phyloP scores from a whole-genome alignment of 1,140 invertebrate species.

The Leguminivora glycinivorella region DNA sequence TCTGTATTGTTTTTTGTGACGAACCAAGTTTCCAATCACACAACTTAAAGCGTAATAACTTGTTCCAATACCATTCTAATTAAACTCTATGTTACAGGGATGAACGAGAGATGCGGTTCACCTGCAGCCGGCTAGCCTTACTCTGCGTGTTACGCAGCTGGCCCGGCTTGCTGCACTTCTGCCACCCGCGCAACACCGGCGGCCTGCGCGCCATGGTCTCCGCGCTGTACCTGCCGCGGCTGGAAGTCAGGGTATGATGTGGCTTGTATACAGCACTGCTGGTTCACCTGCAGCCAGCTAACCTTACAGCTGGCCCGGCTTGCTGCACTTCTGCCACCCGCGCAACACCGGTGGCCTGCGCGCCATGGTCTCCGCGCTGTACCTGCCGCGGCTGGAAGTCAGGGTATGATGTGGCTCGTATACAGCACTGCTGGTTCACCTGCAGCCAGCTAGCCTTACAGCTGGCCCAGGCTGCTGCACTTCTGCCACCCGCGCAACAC shows the following conservation, averaged over 20 bases:
- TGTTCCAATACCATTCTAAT: not conserved
- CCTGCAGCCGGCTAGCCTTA: slow-evolving; percentile 90
- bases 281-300: slow-evolving; percentile 90
- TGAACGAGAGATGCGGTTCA: slow-evolving; percentile 89
- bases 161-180: slow-evolving; percentile 93
- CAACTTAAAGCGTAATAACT: too few species aligned
- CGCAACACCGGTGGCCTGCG: slow-evolving; percentile 85
- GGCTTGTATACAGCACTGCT: too few species aligned
- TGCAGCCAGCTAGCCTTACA: slow-evolving; percentile 91
- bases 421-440: too few species aligned
- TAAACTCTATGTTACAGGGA: slow-evolving; percentile 80
- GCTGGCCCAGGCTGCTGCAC: slow-evolving; percentile 93
- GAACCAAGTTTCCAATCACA: too few species aligned
- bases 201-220: slow-evolving; percentile 91
- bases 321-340: slow-evolving; percentile 91
- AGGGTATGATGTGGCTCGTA: slow-evolving; percentile 82
- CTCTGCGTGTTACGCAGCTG: slow-evolving; percentile 93
- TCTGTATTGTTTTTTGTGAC: too few species aligned
- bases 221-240: slow-evolving; percentile 91
- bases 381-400: slow-evolving; percentile 92
- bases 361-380: slow-evolving; percentile 92
- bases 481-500: slow-evolving; percentile 88
- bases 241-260: slow-evolving; percentile 90
- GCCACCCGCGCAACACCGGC: slow-evolving; percentile 85
- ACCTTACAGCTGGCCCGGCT: slow-evolving; percentile 94